Base-by-base conservation (phyloP, 1,140 invertebrate genomes). In the Drosophila bocki region DNA sequence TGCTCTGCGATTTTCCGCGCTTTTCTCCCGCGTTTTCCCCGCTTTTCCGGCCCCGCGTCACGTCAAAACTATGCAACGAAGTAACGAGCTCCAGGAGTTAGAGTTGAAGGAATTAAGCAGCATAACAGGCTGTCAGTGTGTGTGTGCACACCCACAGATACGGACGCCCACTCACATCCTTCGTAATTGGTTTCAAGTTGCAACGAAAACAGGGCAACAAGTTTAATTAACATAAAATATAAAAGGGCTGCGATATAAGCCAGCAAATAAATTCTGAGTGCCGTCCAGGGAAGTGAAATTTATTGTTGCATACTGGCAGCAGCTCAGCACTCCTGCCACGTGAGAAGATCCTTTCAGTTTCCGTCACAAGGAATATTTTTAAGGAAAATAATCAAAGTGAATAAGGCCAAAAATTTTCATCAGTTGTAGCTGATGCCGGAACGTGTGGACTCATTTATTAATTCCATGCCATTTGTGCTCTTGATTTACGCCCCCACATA, bases 211-310 rank as follows among this genome's bases (percentile, higher is more conserved):
- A 45, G 32, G 53, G 85, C 85, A 90, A 81, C 81, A 85, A 90
- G 78, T 85, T 85, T 90, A 90, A 90, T 90, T 90, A 90, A 90
- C 85, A 90, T 90, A 90, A 90, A 90, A 90, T 90, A 85, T 85
- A 61, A 77, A 86, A 69, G 44, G 63, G n/a, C 48, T 41, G 67
- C 41, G 61, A 47, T 54, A 68, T 57, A 50, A 35, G 41, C 26
- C 45, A 56, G 39, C 78, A 72, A 62, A 78, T 82, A 79, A 82
- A 79, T 82, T 78, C 65, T 45, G 78, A 86, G 65, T 82, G 48
- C 75, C 17, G 42, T 47, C 39, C 47, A 50, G n/a, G 41, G 56
- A 45, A 45, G 48, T 68, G n/a, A 22, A 41, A 78, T 80, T 77
- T 74, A 82, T 70, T 78, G 61, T 69, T 39, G 62, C 78, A 75